phyloP scores from a whole-genome alignment of 2,113 vertebrate species.

The Brachionichthys hirsutus region DNA sequence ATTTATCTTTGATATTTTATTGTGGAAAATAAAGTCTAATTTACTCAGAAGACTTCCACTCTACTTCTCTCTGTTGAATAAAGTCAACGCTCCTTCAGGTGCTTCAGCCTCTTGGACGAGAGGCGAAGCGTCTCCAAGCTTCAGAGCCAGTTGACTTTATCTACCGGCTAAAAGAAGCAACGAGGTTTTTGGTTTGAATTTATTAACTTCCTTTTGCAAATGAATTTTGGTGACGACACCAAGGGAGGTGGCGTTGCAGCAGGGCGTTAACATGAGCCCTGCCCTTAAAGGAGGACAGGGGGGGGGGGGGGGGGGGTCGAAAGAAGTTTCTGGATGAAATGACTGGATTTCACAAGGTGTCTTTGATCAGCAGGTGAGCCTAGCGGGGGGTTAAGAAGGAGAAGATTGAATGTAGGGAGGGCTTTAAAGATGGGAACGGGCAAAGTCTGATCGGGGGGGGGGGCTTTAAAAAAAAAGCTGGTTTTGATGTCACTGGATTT shows the following conservation, averaged over 20 bases:
- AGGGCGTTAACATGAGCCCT: slow-evolving; percentile 32
- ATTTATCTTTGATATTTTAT: slow-evolving; percentile 55
- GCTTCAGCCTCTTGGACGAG: too few species aligned
- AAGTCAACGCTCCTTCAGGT: too few species aligned
- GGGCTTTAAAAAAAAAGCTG: slow-evolving; percentile 24
- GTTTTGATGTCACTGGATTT: slow-evolving; percentile 10
- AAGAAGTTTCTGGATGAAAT: slow-evolving; percentile 53
- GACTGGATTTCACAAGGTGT: slow-evolving; percentile 52
- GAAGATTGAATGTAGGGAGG: slow-evolving; percentile 30
- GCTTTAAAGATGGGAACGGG: slow-evolving; percentile 34
- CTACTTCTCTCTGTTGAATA: too few species aligned
- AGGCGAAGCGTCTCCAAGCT: too few species aligned
- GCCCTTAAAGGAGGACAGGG: slow-evolving; percentile 27
- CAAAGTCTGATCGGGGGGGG: slow-evolving; percentile 13
- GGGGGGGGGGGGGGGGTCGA: slow-evolving; percentile 32
- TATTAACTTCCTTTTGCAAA: slow-evolving; percentile 23
- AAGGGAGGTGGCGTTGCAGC: slow-evolving; percentile 22
- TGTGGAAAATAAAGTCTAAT: background rate
- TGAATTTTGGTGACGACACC: slow-evolving; percentile 60
- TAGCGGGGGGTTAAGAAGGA: slow-evolving; percentile 42
- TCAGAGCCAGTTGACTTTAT: too few species aligned
- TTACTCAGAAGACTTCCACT: too few species aligned
- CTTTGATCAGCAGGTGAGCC: slow-evolving; percentile 71
- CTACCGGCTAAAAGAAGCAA: too few species aligned
- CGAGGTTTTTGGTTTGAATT: background rate